phyloP scores from a whole-genome alignment of 1,140 invertebrate genomes.

The Chironomus tepperi region DNA sequence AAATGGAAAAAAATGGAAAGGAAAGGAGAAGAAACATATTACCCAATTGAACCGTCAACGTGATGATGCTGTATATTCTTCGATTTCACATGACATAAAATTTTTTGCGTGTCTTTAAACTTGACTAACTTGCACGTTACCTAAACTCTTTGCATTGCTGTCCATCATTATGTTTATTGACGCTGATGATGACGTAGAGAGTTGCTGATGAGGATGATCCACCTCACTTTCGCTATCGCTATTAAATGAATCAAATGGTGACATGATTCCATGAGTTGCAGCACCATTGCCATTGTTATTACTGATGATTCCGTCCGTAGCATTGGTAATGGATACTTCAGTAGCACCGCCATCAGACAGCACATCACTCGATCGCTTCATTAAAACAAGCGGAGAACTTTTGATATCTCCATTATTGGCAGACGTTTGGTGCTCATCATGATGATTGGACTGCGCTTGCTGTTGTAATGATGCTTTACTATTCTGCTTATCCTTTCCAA shows the following conservation, averaged over 20 bases:
- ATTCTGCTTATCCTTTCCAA: not conserved
- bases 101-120: not conserved
- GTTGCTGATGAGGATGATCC: not conserved
- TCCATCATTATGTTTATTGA: not conserved
- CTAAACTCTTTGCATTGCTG: not conserved
- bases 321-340: not conserved
- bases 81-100: too few relatives aligned
- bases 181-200: not conserved
- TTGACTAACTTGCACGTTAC: slow-evolving; percentile 9
- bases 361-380: not conserved
- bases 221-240: not conserved
- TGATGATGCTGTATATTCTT: too few relatives aligned
- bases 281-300: slow-evolving; percentile 15
- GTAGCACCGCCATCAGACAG: not conserved
- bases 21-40: too few relatives aligned
- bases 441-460: not conserved
- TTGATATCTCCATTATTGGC: slow-evolving; percentile 9
- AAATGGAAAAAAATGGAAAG: too few relatives aligned
- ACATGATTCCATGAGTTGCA: not conserved
- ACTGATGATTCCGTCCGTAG: not conserved
- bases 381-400: not conserved
- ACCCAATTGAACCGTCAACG: too few relatives aligned
- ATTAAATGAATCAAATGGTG: not conserved
- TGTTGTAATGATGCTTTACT: not conserved
- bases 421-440: not conserved